Evolutionary conservation across 1,140 invertebrate species (phyloP), one percentile per base, ranked within the genome.

Genomic region (Drosophila bipectinata): DNA sequence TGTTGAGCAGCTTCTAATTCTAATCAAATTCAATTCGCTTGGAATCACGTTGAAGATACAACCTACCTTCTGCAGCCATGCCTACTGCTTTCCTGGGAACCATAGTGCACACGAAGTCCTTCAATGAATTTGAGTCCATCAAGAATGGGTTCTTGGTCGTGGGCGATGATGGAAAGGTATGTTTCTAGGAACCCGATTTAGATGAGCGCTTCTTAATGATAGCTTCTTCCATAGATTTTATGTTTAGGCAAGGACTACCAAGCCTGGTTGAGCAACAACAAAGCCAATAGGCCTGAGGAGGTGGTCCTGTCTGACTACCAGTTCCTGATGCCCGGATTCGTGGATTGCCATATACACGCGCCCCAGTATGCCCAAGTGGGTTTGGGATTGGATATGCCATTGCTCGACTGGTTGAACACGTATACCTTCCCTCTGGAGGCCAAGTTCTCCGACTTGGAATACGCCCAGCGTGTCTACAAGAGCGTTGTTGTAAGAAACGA

Each of bases 291-390:
- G 14, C 14, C 34, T 0, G 15, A 56, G 1, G 75, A 91, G 28
- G 88, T 91, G 37, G 64, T 72, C 9, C 75, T 96, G 7, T 92
- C 88, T 41, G 54, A 92, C 8, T 92, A 92, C 55, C 94, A 98
- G 92, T 96, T 98, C 90, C 80, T 98, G 4, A 95, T 97, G 76
- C 97, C 97, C 4, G 98, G 98, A 3, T 95, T 98, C 64, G 93
- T 98, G 4, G 98, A 98, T 91, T 95, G 95, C 10, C 98, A 98
- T 79, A 96, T 97, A 47, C 98, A 98, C 93, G 96, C 97, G 0
- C 95, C 96, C 2, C 98, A 98, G 92, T 96, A 96, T 78, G 95
- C 96, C 1, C 98, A 98, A 91, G 92, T 95, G 66, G 97, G 97
- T 6, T 82, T 97, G 9, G 97, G 96, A 0, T 93, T 97, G 59